Conservation (phyloP, 2,113 vertebrate species). For the Archilochus colubris region DNA sequence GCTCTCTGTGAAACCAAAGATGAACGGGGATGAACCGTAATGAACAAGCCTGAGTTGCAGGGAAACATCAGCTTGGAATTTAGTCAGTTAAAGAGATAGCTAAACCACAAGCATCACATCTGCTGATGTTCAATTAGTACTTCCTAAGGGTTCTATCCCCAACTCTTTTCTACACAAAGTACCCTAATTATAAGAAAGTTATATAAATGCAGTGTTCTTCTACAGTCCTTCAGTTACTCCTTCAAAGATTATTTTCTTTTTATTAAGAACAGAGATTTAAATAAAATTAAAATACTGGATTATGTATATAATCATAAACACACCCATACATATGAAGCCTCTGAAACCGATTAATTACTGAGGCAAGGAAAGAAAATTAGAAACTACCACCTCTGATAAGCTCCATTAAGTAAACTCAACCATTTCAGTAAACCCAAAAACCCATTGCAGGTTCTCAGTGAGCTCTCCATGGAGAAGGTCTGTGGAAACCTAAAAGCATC, state of each 20-base stretch:
- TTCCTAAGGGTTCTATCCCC: neutral
- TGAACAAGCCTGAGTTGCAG: neutral
- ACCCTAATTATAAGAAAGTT: neutral
- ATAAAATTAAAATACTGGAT: neutral
- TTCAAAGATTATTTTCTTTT: neutral
- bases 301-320: neutral
- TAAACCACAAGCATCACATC: neutral
- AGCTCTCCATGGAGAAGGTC: neutral
- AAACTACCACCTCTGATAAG: neutral
- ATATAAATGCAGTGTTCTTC: neutral
- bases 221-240: neutral
- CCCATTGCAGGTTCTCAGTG: neutral
- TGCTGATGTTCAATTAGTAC: neutral
- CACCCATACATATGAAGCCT: neutral
- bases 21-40: neutral
- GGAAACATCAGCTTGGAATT: neutral
- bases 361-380: neutral
- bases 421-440: neutral
- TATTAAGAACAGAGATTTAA: neutral
- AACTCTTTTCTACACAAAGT: neutral
- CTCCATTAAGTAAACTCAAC: neutral
- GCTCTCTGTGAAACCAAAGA: neutral
- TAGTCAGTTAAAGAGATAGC: neutral
- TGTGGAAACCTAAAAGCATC: neutral
- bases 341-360: neutral